These are phyloP conservation scores for Pseudomyrmex gracilis DNA, from an alignment of 1,140 invertebrate species.

Conservation along the genomic window DNA sequence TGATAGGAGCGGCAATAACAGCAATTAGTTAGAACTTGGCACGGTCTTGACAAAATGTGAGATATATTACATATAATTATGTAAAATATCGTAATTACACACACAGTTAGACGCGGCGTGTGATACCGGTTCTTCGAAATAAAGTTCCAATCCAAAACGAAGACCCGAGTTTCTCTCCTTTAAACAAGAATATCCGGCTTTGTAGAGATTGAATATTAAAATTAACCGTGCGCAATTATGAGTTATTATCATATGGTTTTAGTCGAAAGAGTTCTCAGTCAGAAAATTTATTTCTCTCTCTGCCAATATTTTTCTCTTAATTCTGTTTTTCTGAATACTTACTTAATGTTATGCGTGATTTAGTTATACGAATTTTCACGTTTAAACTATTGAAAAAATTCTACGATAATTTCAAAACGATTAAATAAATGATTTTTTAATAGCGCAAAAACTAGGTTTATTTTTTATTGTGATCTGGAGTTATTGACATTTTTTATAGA, in stretches of 20 bases:
- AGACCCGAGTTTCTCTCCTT: not conserved
- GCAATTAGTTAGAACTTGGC: constrained; percentile 16
- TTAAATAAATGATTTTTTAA: too few species aligned
- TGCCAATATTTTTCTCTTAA: too few species aligned
- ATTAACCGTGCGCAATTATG: constrained; percentile 1
- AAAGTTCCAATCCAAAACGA: constrained; percentile 24
- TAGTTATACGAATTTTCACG: too few species aligned
- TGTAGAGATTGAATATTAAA: constrained; percentile 19
- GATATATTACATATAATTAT: constrained; percentile 26
- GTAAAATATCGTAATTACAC: constrained; percentile 44
- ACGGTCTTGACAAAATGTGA: not conserved
- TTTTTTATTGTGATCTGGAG: constrained; percentile 8
- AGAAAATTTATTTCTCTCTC: too few species aligned
- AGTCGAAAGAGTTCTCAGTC: too few species aligned
- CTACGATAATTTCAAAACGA: too few species aligned
- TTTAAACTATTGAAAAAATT: too few species aligned
- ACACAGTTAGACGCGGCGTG: constrained; percentile 21
- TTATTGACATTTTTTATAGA: not conserved
- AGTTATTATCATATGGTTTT: too few species aligned
- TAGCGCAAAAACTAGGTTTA: too few species aligned
- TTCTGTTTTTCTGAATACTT: too few species aligned
- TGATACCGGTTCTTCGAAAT: constrained; percentile 47
- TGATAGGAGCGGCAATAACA: not conserved
- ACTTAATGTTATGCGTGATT: too few species aligned
- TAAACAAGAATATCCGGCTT: constrained; percentile 10